Percentiles rank a stretch among this genome's conserved stretches.
Evolutionary conservation across 2,888 invertebrate genomes (phyloP).

Genomic region (Synanthedon myopaeformis): DNA sequence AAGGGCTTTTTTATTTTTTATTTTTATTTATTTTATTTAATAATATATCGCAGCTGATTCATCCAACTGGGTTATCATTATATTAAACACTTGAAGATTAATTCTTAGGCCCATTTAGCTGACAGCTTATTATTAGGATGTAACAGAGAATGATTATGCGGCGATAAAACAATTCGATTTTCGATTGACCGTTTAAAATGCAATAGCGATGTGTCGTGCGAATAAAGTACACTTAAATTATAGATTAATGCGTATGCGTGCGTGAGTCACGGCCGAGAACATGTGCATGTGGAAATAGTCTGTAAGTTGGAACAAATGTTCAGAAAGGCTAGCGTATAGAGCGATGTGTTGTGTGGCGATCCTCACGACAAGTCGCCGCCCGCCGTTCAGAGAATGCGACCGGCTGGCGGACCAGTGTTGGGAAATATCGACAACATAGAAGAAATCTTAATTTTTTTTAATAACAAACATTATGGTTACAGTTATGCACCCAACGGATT

Average conservation of each 20-base stretch:
- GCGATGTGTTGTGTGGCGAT: conserved; percentile 32
- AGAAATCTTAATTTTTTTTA: neutral
- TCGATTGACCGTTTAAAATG: conserved; percentile 28
- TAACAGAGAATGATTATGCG: conserved; percentile 24
- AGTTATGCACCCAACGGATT: neutral
- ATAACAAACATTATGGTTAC: too few relatives aligned
- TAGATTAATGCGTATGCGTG: conserved; percentile 42
- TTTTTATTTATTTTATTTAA: too few relatives aligned
- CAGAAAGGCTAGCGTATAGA: conserved; percentile 31
- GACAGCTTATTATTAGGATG: conserved; percentile 19
- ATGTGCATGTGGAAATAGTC: conserved; percentile 64
- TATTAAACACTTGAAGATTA: conserved; percentile 8
- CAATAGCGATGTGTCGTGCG: conserved; percentile 20
- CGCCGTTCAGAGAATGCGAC: conserved; percentile 58
- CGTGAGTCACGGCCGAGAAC: conserved; percentile 61
- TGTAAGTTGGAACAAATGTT: conserved; percentile 56
- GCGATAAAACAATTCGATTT: conserved; percentile 42
- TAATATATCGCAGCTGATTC: too few relatives aligned
- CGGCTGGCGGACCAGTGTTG: conserved; percentile 61
- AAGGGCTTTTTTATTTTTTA: too few relatives aligned
- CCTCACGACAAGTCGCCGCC: conserved; percentile 48
- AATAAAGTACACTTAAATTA: conserved; percentile 40
- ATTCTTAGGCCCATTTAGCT: conserved; percentile 11
- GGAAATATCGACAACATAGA: conserved; percentile 26
- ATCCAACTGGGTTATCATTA: too few relatives aligned